These are phyloP conservation scores for Pycnonotus jocosus DNA, from an alignment of 2,113 vertebrate genomes.

Conservation along the genomic window DNA sequence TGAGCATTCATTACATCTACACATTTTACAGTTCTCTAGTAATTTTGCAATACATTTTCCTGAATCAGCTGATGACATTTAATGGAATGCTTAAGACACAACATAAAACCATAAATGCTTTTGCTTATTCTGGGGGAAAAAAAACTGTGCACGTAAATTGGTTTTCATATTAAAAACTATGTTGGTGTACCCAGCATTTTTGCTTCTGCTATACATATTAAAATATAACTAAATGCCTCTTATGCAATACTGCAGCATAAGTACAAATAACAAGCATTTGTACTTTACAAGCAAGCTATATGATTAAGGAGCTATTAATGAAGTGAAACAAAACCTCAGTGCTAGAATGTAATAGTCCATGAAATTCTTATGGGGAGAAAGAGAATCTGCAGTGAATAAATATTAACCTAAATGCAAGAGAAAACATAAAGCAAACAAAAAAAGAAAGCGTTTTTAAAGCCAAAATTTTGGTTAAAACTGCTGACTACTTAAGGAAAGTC, in stretches of 20 bases:
- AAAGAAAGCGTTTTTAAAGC: conserved; percentile 73
- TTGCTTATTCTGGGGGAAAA: conserved; percentile 65
- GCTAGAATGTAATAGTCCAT: conserved; percentile 78
- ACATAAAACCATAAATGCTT: conserved; percentile 75
- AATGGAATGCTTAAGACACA: conserved; percentile 80
- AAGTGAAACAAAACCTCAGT: conserved; percentile 81
- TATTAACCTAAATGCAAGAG: conserved; percentile 81
- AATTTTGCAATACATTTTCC: conserved; percentile 78
- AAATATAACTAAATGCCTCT: conserved; percentile 69
- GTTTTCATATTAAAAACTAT: conserved; percentile 79
- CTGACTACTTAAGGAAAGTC: conserved; percentile 83
- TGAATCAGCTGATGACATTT: conserved; percentile 81
- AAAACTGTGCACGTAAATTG: conserved; percentile 65
- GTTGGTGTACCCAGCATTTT: conserved; percentile 54
- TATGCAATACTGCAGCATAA: conserved; percentile 73
- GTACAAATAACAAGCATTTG: conserved; percentile 75
- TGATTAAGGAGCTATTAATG: conserved; percentile 87
- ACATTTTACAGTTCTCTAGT: conserved; percentile 73
- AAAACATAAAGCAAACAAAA: conserved; percentile 77
- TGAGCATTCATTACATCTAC: conserved; percentile 70
- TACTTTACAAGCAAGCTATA: conserved; percentile 75
- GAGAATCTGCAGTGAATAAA: conserved; percentile 86
- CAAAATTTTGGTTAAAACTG: conserved; percentile 81
- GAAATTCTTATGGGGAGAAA: conserved; percentile 80
- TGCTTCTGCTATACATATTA: conserved; percentile 69